A percentile compares a stretch with the other conserved stretches of the same genome.
phyloP scores from a whole-genome alignment of 2,888 invertebrate genomes.

The Rugalucina vietnamica region DNA sequence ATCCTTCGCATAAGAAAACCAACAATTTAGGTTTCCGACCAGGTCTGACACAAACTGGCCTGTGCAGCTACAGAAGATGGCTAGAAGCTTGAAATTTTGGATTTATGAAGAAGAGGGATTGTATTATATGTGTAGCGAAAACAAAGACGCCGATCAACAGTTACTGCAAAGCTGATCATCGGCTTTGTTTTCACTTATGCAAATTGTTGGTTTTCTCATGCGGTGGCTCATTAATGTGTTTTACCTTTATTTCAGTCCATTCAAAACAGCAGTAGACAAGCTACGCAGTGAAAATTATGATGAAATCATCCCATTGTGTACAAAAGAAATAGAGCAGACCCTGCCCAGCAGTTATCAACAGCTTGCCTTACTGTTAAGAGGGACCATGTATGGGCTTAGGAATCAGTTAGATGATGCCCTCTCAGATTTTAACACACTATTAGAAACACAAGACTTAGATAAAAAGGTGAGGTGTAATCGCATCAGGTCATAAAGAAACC shows the following conservation, averaged over 20 bases:
- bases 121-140: too few species aligned
- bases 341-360: slow-evolving; percentile 69
- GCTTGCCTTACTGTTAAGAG: slow-evolving; percentile 90
- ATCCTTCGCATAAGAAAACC: too few species aligned
- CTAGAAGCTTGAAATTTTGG: too few species aligned
- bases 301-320: slow-evolving; percentile 91
- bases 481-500: neutral
- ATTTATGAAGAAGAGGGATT: too few species aligned
- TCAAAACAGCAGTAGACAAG: slow-evolving; percentile 89
- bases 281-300: slow-evolving; percentile 90
- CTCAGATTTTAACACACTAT: slow-evolving; percentile 86
- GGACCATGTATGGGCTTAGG: slow-evolving; percentile 92
- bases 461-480: slow-evolving; percentile 83
- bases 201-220: too few species aligned
- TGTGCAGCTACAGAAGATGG: too few species aligned
- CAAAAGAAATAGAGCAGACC: slow-evolving; percentile 88
- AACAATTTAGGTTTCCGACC: too few species aligned
- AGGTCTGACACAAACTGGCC: too few species aligned
- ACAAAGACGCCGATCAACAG: too few species aligned
- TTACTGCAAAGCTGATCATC: too few species aligned
- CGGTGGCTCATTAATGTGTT: too few species aligned
- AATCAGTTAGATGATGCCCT: slow-evolving; percentile 85
- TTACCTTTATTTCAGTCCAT: slow-evolving; percentile 86
- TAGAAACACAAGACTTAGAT: slow-evolving; percentile 67
- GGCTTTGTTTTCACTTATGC: too few species aligned